Percentiles rank a stretch among this genome's conserved stretches.
Conservation (phyloP, 2,888 invertebrate genomes). For the Drosophila anceps region DNA sequence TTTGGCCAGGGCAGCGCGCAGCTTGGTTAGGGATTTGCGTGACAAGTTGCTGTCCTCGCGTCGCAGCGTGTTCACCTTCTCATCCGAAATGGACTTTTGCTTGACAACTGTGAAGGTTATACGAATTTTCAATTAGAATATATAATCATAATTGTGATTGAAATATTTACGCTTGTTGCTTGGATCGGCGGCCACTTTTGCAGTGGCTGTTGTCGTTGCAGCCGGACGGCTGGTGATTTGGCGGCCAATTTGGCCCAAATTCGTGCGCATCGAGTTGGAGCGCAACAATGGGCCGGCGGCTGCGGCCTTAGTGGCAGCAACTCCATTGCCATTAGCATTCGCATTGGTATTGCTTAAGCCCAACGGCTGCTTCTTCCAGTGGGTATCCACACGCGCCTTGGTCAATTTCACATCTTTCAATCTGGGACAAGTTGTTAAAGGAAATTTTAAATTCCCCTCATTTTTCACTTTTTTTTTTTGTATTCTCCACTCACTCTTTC, state of each 20-base stretch:
- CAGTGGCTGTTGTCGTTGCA: slow-evolving; percentile 70
- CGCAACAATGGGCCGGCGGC: slow-evolving; percentile 57
- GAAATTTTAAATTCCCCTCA: neutral
- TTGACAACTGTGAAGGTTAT: slow-evolving; percentile 41
- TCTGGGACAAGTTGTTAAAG: slow-evolving; percentile 32
- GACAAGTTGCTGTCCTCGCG: slow-evolving; percentile 84
- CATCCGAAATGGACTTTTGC: slow-evolving; percentile 46
- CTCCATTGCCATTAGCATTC: neutral
- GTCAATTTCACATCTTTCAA: slow-evolving; percentile 76
- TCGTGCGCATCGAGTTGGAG: slow-evolving; percentile 78
- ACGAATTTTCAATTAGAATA: no score
- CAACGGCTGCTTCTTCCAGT: slow-evolving; percentile 82
- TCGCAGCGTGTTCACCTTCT: slow-evolving; percentile 62
- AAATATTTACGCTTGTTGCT: slow-evolving; percentile 53
- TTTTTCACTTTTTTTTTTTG: neutral
- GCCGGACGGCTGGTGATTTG: slow-evolving; percentile 48
- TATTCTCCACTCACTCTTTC: slow-evolving; percentile 77
- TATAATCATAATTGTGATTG: no score
- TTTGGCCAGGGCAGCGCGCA: slow-evolving; percentile 79
- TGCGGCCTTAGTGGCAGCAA: slow-evolving; percentile 19
- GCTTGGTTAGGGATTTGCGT: slow-evolving; percentile 81
- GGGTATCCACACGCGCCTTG: slow-evolving; percentile 84
- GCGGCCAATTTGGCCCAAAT: slow-evolving; percentile 10
- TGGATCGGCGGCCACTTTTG: slow-evolving; percentile 67
- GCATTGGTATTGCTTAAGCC: slow-evolving; percentile 38